Evolutionary conservation across 2,113 vertebrate genomes (phyloP).

Genomic region (Cinclus cinclus): DNA sequence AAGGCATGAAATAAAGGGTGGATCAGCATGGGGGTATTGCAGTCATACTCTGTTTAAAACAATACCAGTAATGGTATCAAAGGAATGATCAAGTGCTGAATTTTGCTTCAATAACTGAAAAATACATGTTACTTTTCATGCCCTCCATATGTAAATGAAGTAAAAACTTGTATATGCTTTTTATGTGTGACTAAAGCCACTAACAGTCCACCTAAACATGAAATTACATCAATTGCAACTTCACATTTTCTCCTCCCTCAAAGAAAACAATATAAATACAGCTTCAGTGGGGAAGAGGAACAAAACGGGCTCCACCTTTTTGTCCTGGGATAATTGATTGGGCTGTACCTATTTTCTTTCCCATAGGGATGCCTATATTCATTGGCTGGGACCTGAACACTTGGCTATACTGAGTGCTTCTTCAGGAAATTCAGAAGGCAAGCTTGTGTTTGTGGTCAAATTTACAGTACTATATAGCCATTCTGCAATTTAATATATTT

Average conservation of each 20-base stretch:
- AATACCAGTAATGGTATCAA: background rate
- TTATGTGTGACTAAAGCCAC: background rate
- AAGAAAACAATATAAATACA: background rate
- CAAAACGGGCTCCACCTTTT: background rate
- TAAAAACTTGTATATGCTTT: background rate
- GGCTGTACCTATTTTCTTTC: background rate
- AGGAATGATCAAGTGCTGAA: background rate
- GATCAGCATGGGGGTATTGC: background rate
- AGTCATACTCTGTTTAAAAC: background rate
- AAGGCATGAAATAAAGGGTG: background rate
- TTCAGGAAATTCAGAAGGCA: background rate
- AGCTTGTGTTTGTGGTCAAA: background rate
- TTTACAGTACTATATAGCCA: background rate
- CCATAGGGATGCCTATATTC: fast-evolving
- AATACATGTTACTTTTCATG: background rate
- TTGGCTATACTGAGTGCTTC: background rate
- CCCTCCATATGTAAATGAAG: background rate
- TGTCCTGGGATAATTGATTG: background rate
- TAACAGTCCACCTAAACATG: background rate
- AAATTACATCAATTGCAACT: background rate
- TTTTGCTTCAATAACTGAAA: background rate
- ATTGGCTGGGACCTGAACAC: background rate
- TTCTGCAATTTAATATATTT: background rate
- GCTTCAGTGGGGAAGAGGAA: background rate
- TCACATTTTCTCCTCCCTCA: background rate